phyloP scores from a whole-genome alignment of 2,797 vertebrate species.

The Microctenopoma stevenorrisi region DNA sequence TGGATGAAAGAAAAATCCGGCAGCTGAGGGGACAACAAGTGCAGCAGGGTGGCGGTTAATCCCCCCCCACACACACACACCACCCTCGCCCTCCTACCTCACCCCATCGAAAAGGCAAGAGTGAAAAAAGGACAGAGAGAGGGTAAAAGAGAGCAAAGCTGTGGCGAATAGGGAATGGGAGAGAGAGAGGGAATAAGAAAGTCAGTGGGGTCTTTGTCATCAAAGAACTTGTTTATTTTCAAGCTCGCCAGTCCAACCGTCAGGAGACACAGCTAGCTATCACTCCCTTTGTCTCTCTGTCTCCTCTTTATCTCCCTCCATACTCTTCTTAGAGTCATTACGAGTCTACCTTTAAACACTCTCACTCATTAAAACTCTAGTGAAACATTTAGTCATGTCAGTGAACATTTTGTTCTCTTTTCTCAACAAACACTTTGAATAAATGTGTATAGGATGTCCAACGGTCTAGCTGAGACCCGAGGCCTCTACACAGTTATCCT shows the following conservation, averaged over 20 bases:
- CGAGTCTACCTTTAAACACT: conserved; percentile 13
- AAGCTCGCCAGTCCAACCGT: conserved; percentile 83
- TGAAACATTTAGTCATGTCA: conserved; percentile 35
- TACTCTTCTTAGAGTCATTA: conserved; percentile 8
- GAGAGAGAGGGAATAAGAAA: conserved; percentile 68
- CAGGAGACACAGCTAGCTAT: conserved; percentile 73
- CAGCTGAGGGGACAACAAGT: conserved; percentile 79
- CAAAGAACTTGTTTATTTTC: conserved; percentile 88
- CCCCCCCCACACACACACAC: conserved; percentile 46
- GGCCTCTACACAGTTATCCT: conserved; percentile 71
- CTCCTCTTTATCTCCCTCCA: conserved; percentile 2
- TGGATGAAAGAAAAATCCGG: conserved; percentile 71
- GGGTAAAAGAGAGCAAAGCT: conserved; percentile 70
- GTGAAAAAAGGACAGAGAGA: conserved; percentile 60
- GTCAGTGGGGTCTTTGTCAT: conserved; percentile 86
- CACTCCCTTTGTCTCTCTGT: conserved; percentile 57
- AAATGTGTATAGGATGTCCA: conserved; percentile 29
- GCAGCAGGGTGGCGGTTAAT: conserved; percentile 77
- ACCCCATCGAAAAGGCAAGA: conserved; percentile 63
- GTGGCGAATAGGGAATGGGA: conserved; percentile 73
- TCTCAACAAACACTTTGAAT: conserved; percentile 16
- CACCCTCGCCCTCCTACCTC: conserved; percentile 61
- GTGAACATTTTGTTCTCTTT: conserved; percentile 27
- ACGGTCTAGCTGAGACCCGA: conserved; percentile 52
- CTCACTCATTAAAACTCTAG: conserved; percentile 17